Percentiles rank a stretch among this genome's conserved stretches.
These are phyloP conservation scores for Drosophila melanica DNA, from an alignment of 1,140 invertebrate genomes.

Conservation along the genomic window DNA sequence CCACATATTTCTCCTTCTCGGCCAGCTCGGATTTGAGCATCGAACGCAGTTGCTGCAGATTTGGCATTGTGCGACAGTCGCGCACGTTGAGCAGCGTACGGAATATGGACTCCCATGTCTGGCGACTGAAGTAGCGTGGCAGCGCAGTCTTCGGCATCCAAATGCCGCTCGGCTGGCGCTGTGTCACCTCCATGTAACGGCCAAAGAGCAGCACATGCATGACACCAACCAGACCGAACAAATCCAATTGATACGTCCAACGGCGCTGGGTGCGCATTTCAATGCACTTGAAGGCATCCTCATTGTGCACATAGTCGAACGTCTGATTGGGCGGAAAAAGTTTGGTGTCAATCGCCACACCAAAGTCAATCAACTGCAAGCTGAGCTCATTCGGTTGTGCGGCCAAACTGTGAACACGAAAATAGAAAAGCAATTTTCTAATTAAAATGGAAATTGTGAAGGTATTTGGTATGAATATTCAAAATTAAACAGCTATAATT, in stretches of 20 bases:
- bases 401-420: conserved; percentile 85
- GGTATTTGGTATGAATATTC: no score
- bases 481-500: no score
- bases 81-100: conserved; percentile 88
- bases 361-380: conserved; percentile 94
- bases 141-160: conserved; percentile 75
- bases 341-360: conserved; percentile 94
- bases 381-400: conserved; percentile 86
- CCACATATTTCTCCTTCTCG: conserved; percentile 84
- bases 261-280: conserved; percentile 94
- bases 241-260: conserved; percentile 97
- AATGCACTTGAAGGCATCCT: conserved; percentile 91
- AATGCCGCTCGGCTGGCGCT: conserved; percentile 81
- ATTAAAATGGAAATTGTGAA: not conserved
- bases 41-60: conserved; percentile 87
- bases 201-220: conserved; percentile 94
- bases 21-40: conserved; percentile 86
- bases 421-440: not conserved
- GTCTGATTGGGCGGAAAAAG: conserved; percentile 91
- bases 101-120: conserved; percentile 88
- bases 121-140: conserved; percentile 87
- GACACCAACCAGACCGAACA: conserved; percentile 93
- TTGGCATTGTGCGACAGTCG: conserved; percentile 88
- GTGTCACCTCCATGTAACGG: conserved; percentile 93
- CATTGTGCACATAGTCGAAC: conserved; percentile 88